Percentiles rank a stretch among this genome's conserved stretches.
phyloP scores from a whole-genome alignment of 1,140 invertebrate genomes.

The Saccostrea cuccullata region DNA sequence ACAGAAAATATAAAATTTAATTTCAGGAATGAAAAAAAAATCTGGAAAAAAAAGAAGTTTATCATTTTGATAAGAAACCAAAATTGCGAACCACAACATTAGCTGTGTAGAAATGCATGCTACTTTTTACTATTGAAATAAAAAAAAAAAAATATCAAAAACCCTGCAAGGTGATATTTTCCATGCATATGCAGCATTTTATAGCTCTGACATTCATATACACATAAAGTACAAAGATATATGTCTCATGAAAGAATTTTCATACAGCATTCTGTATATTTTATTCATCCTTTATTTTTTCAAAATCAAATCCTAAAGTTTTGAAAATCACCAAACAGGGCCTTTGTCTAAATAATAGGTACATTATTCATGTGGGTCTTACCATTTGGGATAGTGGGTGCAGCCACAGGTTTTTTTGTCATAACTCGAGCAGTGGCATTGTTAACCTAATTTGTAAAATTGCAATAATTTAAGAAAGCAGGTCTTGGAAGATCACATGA shows the following conservation, averaged over 20 bases:
- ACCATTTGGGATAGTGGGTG: conserved; percentile 95
- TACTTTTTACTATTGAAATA: neutral
- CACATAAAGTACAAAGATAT: neutral
- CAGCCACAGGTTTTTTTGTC: conserved; percentile 91
- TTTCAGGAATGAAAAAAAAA: neutral
- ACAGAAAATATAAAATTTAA: neutral
- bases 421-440: conserved; percentile 98
- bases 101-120: conserved; percentile 34
- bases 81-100: conserved; percentile 25
- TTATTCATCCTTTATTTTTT: too few relatives aligned
- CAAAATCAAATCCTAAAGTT: neutral
- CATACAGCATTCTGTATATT: neutral
- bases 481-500: conserved; percentile 47
- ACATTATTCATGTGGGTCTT: conserved; percentile 79
- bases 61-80: neutral
- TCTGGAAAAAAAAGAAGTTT: neutral
- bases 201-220: conserved; percentile 9
- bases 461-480: conserved; percentile 63
- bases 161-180: conserved; percentile 42
- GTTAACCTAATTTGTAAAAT: conserved; percentile 88
- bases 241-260: neutral
- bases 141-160: conserved; percentile 32
- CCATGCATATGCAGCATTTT: conserved; percentile 38
- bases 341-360: conserved; percentile 32
- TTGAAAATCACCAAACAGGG: conserved; percentile 33